Evolutionary conservation across 2,113 vertebrate species (phyloP).

Genomic region (Crotalus horridus): DNA sequence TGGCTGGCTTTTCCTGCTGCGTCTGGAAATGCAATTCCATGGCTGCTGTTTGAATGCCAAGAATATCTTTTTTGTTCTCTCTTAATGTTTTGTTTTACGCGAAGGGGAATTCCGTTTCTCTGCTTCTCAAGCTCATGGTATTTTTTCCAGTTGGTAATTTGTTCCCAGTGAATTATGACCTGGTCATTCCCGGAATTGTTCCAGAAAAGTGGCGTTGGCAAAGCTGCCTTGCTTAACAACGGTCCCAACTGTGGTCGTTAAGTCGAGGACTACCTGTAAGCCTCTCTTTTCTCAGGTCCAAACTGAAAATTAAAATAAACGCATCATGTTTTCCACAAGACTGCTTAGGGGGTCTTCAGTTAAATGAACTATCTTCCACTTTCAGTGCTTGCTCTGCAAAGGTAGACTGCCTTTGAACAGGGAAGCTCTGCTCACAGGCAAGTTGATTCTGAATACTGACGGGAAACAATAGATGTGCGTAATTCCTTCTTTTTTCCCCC

Average conservation of each 20-base stretch:
- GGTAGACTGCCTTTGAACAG: neutral
- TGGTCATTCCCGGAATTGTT: neutral
- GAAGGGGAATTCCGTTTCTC: neutral
- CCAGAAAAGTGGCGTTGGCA: neutral
- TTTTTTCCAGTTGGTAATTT: neutral
- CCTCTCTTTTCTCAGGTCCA: neutral
- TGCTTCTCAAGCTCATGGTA: too few species aligned
- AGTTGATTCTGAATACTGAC: neutral
- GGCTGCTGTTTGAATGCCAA: neutral
- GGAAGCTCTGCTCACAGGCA: neutral
- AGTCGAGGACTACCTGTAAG: neutral
- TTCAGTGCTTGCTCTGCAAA: neutral
- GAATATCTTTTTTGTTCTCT: neutral
- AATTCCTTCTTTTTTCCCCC: neutral
- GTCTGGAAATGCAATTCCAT: neutral
- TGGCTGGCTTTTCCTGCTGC: neutral
- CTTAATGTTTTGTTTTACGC: neutral
- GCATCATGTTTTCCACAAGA: neutral
- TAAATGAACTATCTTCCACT: neutral
- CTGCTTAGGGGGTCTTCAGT: neutral
- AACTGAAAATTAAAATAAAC: neutral
- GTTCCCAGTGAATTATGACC: neutral
- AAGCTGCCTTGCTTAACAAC: neutral
- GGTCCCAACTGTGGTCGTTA: neutral
- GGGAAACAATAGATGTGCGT: neutral